Base-by-base conservation (phyloP, 2,113 vertebrate genomes). In the Phocoena phocoena region DNA sequence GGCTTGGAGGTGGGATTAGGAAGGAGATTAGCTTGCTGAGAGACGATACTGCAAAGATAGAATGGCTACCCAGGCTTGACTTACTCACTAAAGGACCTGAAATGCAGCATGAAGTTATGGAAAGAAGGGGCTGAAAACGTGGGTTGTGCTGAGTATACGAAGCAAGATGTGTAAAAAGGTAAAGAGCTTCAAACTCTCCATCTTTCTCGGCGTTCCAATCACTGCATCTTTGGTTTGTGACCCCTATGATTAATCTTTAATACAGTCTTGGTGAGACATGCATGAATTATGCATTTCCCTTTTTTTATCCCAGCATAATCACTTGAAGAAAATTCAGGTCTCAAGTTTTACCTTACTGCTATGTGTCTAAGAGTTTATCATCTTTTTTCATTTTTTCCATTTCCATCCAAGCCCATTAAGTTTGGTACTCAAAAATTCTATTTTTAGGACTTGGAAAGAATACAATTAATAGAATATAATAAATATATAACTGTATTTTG, bases 281-380 rank as follows among this genome's bases (percentile, higher is more conserved):
- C n/a, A 94, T 97, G 76, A 95, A 95, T 98, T 95, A 97, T 93
- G 90, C 68, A 97, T 95, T 93, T 86, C 13, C 17, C 12, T 68
- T 95, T 86, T 90, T 95, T 92, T 41, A 90, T 86, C 89, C 63
- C 73, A 90, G 79, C 33, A 21, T 79, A 93, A 96, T 82, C 88
- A 95, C 36, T 73, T 94, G 67, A 96, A 90, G 79, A 77, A 96
- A 95, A 88, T 55, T 79, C 86, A 96, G 18, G 3, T 85, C 47
- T 97, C 70, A 81, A 65, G 60, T 94, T 96, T 90, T 82, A 70
- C 23, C 36, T 36, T 79, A 31, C 1, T 36, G 67, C 53, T 95
- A 65, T 58, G 55, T 70, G 7, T 68, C 65, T 76, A 84, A 62
- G 28, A 63, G 74, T 88, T 63, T 83, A 36, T 79, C 80, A 50